phyloP scores from a whole-genome alignment of 2,113 vertebrate genomes.

The Zosterops borbonicus region DNA sequence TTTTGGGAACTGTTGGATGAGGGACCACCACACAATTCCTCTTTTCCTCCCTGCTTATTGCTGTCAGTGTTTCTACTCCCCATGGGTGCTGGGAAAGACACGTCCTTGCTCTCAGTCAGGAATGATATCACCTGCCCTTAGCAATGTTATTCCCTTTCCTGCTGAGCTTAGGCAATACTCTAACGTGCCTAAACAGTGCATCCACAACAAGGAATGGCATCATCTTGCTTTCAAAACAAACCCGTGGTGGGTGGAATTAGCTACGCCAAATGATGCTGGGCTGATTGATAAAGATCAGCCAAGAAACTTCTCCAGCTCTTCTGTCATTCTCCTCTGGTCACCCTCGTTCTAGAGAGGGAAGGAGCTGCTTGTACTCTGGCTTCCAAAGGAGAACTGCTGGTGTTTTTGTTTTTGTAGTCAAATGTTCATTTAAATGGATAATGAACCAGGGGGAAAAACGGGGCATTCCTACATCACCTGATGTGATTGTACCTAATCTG shows the following conservation, averaged over 20 bases:
- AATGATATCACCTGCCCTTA: conserved; percentile 51
- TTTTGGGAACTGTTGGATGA: background rate
- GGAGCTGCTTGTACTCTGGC: background rate
- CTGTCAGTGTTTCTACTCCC: background rate
- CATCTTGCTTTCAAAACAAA: conserved; percentile 67
- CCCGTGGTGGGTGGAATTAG: conserved; percentile 54
- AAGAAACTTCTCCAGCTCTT: conserved; percentile 46
- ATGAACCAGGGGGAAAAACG: background rate
- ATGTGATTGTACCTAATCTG: background rate
- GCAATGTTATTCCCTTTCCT: conserved; percentile 40
- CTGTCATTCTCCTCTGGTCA: conserved; percentile 35
- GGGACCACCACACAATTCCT: background rate
- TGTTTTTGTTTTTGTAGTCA: background rate
- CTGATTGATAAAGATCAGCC: conserved; percentile 25
- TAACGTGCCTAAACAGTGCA: conserved; percentile 61
- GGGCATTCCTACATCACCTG: background rate
- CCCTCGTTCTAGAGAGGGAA: background rate
- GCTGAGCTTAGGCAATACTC: conserved; percentile 50
- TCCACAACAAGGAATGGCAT: conserved; percentile 56
- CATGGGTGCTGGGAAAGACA: background rate
- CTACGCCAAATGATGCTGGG: background rate
- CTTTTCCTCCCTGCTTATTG: background rate
- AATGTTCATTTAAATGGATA: background rate
- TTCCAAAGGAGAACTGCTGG: background rate
- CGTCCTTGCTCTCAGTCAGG: conserved; percentile 12